phyloP scores from a whole-genome alignment of 2,113 vertebrate species.

The Cyanoramphus novaezelandiae region DNA sequence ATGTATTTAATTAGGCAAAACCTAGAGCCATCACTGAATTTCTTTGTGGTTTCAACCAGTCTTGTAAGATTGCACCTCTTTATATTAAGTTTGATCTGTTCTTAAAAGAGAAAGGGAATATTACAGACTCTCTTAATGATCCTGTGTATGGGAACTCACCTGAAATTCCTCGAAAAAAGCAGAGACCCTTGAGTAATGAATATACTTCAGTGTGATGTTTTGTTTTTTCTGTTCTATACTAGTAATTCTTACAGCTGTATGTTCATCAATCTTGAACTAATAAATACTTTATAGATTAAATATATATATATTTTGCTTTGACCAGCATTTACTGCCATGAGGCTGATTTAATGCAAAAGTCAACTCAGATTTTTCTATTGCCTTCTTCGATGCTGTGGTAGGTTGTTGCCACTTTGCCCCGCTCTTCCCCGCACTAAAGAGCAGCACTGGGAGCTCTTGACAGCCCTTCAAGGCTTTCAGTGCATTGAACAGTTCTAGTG shows the following conservation, averaged over 20 bases:
- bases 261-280: background rate
- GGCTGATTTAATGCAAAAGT: background rate
- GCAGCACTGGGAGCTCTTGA: background rate
- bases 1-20: background rate
- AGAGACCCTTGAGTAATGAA: background rate
- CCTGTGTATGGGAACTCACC: background rate
- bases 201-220: background rate
- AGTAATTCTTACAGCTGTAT: background rate
- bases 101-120: background rate
- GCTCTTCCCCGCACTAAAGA: background rate
- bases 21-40: background rate
- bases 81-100: background rate
- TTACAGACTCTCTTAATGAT: background rate
- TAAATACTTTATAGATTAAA: background rate
- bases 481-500: background rate
- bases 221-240: background rate
- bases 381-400: background rate
- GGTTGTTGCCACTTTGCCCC: background rate
- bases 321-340: background rate
- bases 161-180: background rate
- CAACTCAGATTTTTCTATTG: background rate
- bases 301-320: background rate
- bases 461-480: background rate
- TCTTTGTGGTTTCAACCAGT: background rate
- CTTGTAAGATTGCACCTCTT: background rate